Percentiles rank a stretch among this genome's conserved stretches.
Conservation (phyloP, 2,113 vertebrate genomes). For the Cichladusa arquata region DNA sequence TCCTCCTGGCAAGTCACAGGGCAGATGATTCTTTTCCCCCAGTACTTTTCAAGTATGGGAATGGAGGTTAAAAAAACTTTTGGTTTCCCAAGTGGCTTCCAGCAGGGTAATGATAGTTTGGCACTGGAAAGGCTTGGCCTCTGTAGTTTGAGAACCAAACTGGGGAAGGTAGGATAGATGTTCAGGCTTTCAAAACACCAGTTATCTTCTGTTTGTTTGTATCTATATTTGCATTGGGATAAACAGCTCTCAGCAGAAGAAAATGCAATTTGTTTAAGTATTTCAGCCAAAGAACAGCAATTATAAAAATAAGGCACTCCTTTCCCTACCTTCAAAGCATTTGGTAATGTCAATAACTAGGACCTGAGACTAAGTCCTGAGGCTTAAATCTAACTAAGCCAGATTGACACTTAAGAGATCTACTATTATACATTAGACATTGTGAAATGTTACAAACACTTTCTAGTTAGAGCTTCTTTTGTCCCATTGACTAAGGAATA, state of each 20-base stretch:
- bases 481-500: neutral
- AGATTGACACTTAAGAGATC: neutral
- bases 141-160: neutral
- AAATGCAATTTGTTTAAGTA: neutral
- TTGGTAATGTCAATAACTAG: neutral
- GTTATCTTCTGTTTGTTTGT: conserved; percentile 30
- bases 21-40: neutral
- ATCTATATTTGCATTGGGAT: neutral
- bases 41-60: neutral
- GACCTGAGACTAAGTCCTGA: neutral
- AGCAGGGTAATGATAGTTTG: neutral
- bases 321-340: conserved; percentile 11
- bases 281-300: conserved; percentile 40
- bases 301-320: conserved; percentile 3
- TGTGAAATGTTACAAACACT: neutral
- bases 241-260: conserved; percentile 37
- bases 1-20: neutral
- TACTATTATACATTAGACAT: neutral
- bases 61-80: neutral
- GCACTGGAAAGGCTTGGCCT: neutral
- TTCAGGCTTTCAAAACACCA: conserved; percentile 19
- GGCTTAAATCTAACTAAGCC: neutral
- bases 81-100: neutral
- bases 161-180: neutral
- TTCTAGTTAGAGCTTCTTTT: neutral